A percentile compares a stretch with the other conserved stretches of the same genome.
Evolutionary conservation across 2,113 vertebrate species (phyloP).

Genomic region (Sylvilagus bachmani): DNA sequence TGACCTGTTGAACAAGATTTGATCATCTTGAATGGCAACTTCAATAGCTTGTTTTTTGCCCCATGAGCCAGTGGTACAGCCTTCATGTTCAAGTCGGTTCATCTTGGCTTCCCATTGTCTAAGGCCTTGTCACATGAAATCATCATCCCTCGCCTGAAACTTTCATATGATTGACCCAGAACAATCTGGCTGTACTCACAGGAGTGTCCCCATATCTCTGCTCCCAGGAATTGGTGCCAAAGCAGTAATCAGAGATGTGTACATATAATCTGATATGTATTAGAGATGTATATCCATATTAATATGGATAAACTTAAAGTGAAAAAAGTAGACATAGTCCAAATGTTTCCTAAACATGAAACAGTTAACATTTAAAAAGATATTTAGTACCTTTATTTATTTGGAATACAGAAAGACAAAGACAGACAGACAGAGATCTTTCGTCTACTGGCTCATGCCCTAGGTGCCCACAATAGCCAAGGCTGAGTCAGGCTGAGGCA

Average conservation of each 20-base stretch:
- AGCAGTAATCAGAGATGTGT: not conserved
- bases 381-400: too few species aligned
- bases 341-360: not conserved
- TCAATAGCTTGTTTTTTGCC: not conserved
- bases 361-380: not conserved
- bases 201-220: not conserved
- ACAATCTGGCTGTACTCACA: not conserved
- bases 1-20: slow-evolving; percentile 5
- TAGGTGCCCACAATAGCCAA: too few species aligned
- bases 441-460: too few species aligned
- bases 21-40: not conserved
- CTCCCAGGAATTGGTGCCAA: not conserved
- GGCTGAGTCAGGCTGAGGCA: too few species aligned
- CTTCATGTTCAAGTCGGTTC: not conserved
- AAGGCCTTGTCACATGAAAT: not conserved
- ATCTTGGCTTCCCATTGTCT: not conserved
- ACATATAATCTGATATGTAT: not conserved
- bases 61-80: not conserved
- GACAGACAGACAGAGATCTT: too few species aligned
- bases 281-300: not conserved
- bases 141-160: not conserved
- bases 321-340: not conserved
- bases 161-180: not conserved
- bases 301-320: not conserved
- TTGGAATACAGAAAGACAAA: too few species aligned